Percentiles rank a stretch among this genome's conserved stretches.
Evolutionary conservation across 1,140 invertebrate species (phyloP).

Genomic region (Harpegnathos saltator): DNA sequence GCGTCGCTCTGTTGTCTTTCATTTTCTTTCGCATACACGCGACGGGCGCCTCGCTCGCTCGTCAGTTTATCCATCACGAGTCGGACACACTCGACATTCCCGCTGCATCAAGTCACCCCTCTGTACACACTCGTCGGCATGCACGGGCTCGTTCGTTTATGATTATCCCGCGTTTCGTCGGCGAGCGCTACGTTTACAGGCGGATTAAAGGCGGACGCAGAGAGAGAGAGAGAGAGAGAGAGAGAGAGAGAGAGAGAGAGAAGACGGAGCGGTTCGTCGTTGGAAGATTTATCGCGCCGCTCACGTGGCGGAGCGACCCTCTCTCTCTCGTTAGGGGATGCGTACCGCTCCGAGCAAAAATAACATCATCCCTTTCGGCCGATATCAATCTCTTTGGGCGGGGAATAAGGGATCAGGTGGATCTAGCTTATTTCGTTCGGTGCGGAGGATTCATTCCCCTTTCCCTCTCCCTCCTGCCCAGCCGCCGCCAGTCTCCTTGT

Average conservation of each 20-base stretch:
- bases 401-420: conserved; percentile 66
- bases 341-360: conserved; percentile 45
- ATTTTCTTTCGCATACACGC: background rate
- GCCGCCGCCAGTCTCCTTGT: no score
- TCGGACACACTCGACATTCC: conserved; percentile 30
- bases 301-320: conserved; percentile 8
- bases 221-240: no score
- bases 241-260: background rate
- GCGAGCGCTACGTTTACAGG: conserved; percentile 23
- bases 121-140: conserved; percentile 20
- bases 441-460: conserved; percentile 1
- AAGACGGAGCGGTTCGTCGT: conserved; percentile 8
- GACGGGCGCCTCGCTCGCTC: background rate
- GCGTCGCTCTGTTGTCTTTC: background rate
- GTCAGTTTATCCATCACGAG: conserved; percentile 16
- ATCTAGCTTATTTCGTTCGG: conserved; percentile 62
- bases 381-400: conserved; percentile 63
- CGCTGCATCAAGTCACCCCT: conserved; percentile 11
- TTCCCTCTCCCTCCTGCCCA: background rate
- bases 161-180: conserved; percentile 37
- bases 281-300: conserved; percentile 63
- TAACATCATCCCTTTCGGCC: conserved; percentile 41
- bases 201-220: conserved; percentile 17
- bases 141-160: conserved; percentile 22
- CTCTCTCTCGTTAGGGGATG: conserved; percentile 46